These are phyloP conservation scores for Electrophaes corylata DNA, from an alignment of 2,888 invertebrate genomes.

Conservation along the genomic window DNA sequence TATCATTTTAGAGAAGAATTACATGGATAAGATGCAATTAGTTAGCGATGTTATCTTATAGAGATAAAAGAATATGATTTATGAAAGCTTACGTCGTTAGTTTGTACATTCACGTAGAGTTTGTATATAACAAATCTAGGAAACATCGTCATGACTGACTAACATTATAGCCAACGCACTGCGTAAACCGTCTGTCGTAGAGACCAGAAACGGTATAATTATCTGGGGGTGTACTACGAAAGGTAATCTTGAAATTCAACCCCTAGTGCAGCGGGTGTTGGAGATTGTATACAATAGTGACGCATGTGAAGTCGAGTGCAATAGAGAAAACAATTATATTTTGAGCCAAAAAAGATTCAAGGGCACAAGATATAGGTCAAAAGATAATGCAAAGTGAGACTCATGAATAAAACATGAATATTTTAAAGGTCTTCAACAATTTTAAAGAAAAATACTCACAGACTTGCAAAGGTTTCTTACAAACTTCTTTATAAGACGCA, in stretches of 20 bases:
- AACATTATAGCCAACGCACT: too few relatives aligned
- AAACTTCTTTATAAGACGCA: constrained; percentile 41
- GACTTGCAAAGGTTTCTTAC: constrained; percentile 39
- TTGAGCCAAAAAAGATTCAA: constrained; percentile 13
- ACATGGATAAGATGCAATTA: background rate
- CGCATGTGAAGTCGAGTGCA: too few relatives aligned
- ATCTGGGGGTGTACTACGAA: too few relatives aligned
- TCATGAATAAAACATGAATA: background rate
- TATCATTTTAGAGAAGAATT: background rate
- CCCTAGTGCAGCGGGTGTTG: too few relatives aligned
- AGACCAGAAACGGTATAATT: too few relatives aligned
- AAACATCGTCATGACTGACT: too few relatives aligned
- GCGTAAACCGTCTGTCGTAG: too few relatives aligned
- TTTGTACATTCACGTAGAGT: too few relatives aligned
- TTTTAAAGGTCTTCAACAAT: background rate
- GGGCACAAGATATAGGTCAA: constrained; percentile 13
- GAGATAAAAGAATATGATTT: constrained; percentile 8
- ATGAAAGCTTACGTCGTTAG: background rate
- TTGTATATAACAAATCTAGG: too few relatives aligned
- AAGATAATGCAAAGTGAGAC: background rate
- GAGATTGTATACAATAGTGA: too few relatives aligned
- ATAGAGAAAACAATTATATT: constrained; percentile 8
- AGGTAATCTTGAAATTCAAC: too few relatives aligned
- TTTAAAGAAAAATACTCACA: constrained; percentile 34
- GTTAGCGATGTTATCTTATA: background rate